phyloP scores from a whole-genome alignment of 2,113 vertebrate species.

The Gallinago jamesoni region DNA sequence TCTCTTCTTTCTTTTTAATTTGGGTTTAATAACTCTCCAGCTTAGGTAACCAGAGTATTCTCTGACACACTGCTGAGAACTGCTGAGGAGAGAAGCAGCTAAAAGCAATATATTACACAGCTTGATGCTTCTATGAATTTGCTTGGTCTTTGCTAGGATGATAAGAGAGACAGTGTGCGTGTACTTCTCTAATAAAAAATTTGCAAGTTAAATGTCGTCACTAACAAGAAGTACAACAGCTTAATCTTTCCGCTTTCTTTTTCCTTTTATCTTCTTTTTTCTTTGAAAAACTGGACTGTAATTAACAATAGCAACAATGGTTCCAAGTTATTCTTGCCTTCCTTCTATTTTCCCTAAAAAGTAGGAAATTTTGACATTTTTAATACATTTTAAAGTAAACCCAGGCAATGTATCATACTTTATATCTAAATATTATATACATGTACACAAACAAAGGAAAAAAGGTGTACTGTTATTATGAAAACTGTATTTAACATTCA shows the following conservation, averaged over 20 bases:
- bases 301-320: not conserved
- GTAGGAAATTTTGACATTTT: fast-evolving
- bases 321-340: not conserved
- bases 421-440: not conserved
- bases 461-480: not conserved
- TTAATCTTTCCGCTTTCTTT: not conserved
- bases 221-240: not conserved
- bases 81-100: not conserved
- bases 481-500: not conserved
- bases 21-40: not conserved
- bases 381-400: not conserved
- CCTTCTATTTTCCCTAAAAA: not conserved
- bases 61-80: not conserved
- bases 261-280: not conserved
- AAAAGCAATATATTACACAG: slow-evolving; percentile 3
- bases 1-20: not conserved
- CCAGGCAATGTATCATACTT: not conserved
- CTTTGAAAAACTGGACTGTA: not conserved
- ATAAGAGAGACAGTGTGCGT: not conserved
- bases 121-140: not conserved
- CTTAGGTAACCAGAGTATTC: not conserved
- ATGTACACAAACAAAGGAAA: not conserved
- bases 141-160: not conserved
- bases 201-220: not conserved
- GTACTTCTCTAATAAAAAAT: not conserved